These are phyloP conservation scores for Apamea epomidion DNA, from an alignment of 2,888 invertebrate species.

Conservation along the genomic window DNA sequence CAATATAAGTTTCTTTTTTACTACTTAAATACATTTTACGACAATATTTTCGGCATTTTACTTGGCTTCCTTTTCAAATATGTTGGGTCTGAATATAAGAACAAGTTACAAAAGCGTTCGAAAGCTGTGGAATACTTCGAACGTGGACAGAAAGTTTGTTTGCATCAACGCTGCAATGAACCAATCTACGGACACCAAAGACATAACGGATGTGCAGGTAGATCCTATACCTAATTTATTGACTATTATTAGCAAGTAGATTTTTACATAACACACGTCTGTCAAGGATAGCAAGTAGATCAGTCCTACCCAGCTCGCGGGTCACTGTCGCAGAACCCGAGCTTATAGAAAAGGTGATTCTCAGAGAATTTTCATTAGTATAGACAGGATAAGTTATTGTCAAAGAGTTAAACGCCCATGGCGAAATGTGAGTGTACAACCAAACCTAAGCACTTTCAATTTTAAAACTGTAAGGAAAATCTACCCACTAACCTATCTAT, in stretches of 20 bases:
- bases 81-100: slow-evolving; percentile 30
- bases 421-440: neutral
- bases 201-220: slow-evolving; percentile 44
- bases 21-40: slow-evolving; percentile 20
- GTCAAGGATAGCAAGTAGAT: neutral
- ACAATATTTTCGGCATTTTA: slow-evolving; percentile 23
- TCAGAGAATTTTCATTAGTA: neutral
- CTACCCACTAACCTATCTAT: neutral
- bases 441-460: neutral
- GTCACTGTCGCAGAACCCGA: neutral
- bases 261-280: neutral
- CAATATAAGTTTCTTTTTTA: slow-evolving; percentile 6
- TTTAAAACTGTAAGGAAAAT: neutral
- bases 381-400: neutral
- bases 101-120: slow-evolving; percentile 23
- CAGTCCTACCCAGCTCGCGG: neutral
- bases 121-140: slow-evolving; percentile 30
- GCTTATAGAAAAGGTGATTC: neutral
- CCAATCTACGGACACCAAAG: slow-evolving; percentile 15
- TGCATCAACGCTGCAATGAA: slow-evolving; percentile 74
- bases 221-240: neutral
- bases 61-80: slow-evolving; percentile 12
- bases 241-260: neutral
- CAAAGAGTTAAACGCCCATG: neutral
- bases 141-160: slow-evolving; percentile 30